Conservation (phyloP, 2,113 vertebrate genomes). For the Megalops atlanticus region DNA sequence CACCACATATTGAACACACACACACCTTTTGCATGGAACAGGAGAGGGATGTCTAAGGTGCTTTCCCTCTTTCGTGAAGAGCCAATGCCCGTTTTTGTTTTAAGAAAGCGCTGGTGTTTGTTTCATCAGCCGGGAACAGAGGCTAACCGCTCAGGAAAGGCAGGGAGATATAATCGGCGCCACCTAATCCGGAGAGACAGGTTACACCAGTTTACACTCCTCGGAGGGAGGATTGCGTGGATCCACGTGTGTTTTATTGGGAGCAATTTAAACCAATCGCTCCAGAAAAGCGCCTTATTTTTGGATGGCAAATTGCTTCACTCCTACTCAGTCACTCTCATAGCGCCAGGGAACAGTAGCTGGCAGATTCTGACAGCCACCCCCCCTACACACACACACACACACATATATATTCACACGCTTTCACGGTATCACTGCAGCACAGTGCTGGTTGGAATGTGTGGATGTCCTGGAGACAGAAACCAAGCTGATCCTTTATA, state of each 20-base stretch:
- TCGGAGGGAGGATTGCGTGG: neutral
- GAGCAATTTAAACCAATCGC: constrained; percentile 10
- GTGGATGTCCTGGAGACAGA: neutral
- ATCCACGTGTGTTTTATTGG: neutral
- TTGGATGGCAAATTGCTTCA: neutral
- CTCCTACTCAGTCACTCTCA: constrained; percentile 1
- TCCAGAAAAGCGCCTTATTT: neutral
- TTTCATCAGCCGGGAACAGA: constrained; percentile 67
- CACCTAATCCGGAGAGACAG: constrained; percentile 66
- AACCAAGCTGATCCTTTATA: neutral
- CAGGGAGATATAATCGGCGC: constrained; percentile 65
- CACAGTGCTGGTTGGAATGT: neutral
- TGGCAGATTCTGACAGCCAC: neutral
- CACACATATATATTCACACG: no score
- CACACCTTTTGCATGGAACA: no score
- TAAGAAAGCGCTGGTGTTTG: constrained; percentile 54
- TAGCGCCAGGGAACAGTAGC: neutral
- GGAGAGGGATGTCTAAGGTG: no score
- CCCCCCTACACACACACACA: neutral
- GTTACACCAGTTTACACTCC: constrained; percentile 60
- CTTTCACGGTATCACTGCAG: neutral
- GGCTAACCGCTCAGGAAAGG: constrained; percentile 51
- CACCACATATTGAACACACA: no score
- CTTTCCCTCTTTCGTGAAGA: constrained; percentile 27
- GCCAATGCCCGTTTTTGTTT: neutral